Evolutionary conservation across 1,140 invertebrate species (phyloP).

Genomic region (Reticulitermes speratus): DNA sequence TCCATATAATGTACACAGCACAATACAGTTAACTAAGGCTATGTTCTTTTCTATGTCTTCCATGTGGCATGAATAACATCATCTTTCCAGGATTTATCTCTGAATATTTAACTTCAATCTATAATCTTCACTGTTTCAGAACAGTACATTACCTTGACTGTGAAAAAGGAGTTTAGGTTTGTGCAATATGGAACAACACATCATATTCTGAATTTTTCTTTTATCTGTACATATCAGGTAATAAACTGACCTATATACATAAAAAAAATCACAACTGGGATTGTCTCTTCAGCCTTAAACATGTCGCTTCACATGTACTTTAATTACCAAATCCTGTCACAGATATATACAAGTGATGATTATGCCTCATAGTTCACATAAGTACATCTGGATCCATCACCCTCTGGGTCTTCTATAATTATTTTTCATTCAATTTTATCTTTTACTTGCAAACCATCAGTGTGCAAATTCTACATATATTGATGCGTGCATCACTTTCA

Average conservation of each 20-base stretch:
- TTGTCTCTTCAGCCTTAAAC: not conserved
- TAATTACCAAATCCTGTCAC: not conserved
- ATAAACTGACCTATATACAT: not conserved
- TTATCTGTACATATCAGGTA: not conserved
- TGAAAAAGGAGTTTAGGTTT: not conserved
- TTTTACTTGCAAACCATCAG: not conserved
- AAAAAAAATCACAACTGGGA: not conserved
- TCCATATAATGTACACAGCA: not conserved
- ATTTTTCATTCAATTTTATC: not conserved
- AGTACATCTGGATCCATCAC: not conserved
- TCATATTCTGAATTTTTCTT: not conserved
- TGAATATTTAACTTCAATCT: not conserved
- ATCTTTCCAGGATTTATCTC: not conserved
- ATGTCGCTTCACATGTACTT: not conserved
- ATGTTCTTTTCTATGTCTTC: not conserved
- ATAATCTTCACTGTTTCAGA: not conserved
- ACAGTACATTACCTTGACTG: not conserved
- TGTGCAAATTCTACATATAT: too few species aligned
- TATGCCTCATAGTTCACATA: not conserved
- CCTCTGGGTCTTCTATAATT: not conserved
- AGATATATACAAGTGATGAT: not conserved
- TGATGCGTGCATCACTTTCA: not conserved
- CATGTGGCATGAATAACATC: too few species aligned
- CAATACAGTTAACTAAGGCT: not conserved
- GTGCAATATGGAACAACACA: not conserved